Evolutionary conservation across 92 coral and sea anemone species (phyloP).

Genomic region (Zoanthus solanderi): DNA sequence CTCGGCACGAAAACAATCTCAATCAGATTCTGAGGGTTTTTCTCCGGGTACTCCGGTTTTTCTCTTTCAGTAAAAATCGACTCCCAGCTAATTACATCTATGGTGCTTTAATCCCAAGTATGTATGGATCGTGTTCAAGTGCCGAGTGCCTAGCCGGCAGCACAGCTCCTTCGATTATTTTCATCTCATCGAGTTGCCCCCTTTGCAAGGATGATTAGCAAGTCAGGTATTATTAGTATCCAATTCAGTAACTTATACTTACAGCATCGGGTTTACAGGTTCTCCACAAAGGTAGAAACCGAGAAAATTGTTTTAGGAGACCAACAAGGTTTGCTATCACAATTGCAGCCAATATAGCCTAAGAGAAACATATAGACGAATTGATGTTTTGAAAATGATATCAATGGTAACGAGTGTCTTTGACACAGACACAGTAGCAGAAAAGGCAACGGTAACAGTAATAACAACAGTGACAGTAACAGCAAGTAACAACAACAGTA

Average conservation of each 20-base stretch:
- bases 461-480: background rate
- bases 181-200: background rate
- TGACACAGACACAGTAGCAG: background rate
- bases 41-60: too few species aligned
- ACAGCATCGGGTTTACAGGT: slow-evolving; percentile 84
- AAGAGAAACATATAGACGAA: background rate
- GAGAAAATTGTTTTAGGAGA: slow-evolving; percentile 84
- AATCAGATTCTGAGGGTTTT: too few species aligned
- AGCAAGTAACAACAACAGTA: background rate
- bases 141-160: too few species aligned
- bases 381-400: background rate
- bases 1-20: too few species aligned
- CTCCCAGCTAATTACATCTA: too few species aligned
- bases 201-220: background rate
- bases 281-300: slow-evolving; percentile 73
- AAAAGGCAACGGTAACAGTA: background rate
- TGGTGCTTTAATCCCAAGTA: too few species aligned
- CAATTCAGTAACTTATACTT: slow-evolving; percentile 23
- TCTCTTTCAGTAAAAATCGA: too few species aligned
- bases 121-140: too few species aligned
- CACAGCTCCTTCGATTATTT: too few species aligned
- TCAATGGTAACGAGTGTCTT: background rate
- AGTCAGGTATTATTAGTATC: background rate
- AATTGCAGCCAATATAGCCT: slow-evolving; percentile 85
- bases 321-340: slow-evolving; percentile 91